phyloP scores from a whole-genome alignment of 2,888 invertebrate species.

The Patella caerulea region DNA sequence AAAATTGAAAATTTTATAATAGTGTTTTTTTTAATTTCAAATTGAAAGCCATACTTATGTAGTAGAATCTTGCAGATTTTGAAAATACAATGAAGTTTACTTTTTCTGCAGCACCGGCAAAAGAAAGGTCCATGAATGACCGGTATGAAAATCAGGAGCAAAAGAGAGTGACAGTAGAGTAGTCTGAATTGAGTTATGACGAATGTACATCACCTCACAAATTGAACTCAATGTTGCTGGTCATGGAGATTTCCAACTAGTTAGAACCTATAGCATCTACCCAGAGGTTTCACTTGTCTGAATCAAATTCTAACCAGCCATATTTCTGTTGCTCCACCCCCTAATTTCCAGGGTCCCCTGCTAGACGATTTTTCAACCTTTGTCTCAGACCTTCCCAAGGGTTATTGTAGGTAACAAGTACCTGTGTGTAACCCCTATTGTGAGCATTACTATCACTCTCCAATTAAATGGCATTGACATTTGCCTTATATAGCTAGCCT shows the following conservation, averaged over 20 bases:
- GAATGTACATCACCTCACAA: slow-evolving; percentile 47
- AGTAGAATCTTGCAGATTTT: too few species aligned
- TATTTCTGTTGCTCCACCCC: slow-evolving; percentile 57
- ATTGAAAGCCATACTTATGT: too few species aligned
- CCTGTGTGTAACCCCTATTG: slow-evolving; percentile 56
- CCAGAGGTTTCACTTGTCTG: slow-evolving; percentile 37
- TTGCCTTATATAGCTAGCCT: too few species aligned
- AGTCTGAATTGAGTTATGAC: slow-evolving; percentile 65
- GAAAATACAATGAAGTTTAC: too few species aligned
- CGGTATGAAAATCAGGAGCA: background rate
- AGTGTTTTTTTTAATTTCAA: too few species aligned
- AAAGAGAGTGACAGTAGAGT: slow-evolving; percentile 53
- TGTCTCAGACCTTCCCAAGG: slow-evolving; percentile 68
- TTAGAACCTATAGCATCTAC: slow-evolving; percentile 44
- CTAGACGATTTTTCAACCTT: slow-evolving; percentile 49
- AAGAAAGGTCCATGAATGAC: too few species aligned
- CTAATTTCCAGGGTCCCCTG: slow-evolving; percentile 48
- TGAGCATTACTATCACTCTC: slow-evolving; percentile 57
- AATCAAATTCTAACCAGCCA: slow-evolving; percentile 28
- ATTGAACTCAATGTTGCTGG: slow-evolving; percentile 55
- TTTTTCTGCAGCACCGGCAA: too few species aligned
- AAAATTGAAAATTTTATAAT: too few species aligned
- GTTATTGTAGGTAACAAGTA: slow-evolving; percentile 41
- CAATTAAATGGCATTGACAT: too few species aligned
- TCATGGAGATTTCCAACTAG: slow-evolving; percentile 54